A percentile compares a stretch with the other conserved stretches of the same genome.
phyloP scores from a whole-genome alignment of 2,113 vertebrate genomes.

The Python bivittatus region DNA sequence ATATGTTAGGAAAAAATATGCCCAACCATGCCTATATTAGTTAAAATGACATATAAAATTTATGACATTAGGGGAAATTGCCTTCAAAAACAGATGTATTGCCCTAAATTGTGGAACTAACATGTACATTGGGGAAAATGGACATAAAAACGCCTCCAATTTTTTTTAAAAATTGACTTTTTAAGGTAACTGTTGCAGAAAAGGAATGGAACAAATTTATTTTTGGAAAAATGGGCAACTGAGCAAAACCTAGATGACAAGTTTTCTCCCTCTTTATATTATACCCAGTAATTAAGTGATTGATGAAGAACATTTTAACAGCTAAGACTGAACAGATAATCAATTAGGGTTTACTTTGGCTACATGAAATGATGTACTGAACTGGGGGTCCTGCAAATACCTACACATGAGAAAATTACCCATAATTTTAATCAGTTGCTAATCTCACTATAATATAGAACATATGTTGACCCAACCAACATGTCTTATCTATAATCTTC shows the following conservation, averaged over 20 bases:
- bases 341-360: neutral
- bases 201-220: neutral
- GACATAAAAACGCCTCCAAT: neutral
- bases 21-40: neutral
- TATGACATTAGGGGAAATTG: neutral
- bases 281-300: neutral
- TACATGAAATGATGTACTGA: neutral
- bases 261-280: neutral
- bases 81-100: neutral
- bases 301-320: neutral
- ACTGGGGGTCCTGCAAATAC: neutral
- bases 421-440: neutral
- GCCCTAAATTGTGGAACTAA: neutral
- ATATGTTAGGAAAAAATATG: neutral
- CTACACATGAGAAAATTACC: neutral
- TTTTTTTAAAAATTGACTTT: neutral
- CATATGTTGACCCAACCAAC: neutral
- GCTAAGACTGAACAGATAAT: neutral
- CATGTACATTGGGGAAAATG: neutral
- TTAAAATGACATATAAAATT: neutral
- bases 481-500: neutral
- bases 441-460: neutral
- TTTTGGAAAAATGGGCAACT: neutral
- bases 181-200: neutral
- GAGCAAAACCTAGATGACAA: neutral